Base-by-base conservation (phyloP, 2,113 vertebrate genomes). In the Sturnira hondurensis region DNA sequence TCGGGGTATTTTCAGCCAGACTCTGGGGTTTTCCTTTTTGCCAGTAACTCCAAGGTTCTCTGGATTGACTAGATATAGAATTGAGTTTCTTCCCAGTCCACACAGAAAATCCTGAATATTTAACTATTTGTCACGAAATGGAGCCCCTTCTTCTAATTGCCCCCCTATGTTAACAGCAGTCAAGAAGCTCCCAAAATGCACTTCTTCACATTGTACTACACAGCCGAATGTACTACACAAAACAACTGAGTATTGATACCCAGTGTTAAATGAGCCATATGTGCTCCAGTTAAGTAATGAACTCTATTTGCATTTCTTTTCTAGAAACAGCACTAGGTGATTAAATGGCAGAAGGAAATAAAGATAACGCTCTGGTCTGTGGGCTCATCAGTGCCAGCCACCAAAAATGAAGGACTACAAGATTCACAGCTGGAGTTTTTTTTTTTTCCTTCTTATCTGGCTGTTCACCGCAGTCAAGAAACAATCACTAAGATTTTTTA, bases 271-370 rank as follows among this genome's bases (percentile, higher is more conserved):
- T 28, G 26, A 76, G 45, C 94, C 78, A 3, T 45, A 86, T 3
- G 61, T 4, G 36, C 10, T 68, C 15, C 50, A 92, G 58, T 90
- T 88, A 68, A 31, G 89, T 16, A 71, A 77, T 13, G 7, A 24
- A 68, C 38, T 74, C 24, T 80, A 67, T 94, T 86, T 80, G 15
- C 36, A 26, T 65, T 95, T 93, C 88, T 83, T 91, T 41, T 82
- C 82, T 84, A 81, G 56, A 89, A 96, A 52, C 50, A 86, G 22
- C 71, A 89, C 17, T 11, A 63, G 85, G 89, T 76, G 22, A 74
- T 90, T 90, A 91, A 95, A 43, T 11, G 43, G 38, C 96, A 87
- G 74, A 96, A 96, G 71, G 80, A 61, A 67, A 50, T 86, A 81
- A 56, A 87, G 91, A 58, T 92, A 85, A 65, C 36, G 20, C 38